These are phyloP conservation scores for Epinephelus coioides DNA, from an alignment of 2,797 vertebrate species.

Conservation along the genomic window DNA sequence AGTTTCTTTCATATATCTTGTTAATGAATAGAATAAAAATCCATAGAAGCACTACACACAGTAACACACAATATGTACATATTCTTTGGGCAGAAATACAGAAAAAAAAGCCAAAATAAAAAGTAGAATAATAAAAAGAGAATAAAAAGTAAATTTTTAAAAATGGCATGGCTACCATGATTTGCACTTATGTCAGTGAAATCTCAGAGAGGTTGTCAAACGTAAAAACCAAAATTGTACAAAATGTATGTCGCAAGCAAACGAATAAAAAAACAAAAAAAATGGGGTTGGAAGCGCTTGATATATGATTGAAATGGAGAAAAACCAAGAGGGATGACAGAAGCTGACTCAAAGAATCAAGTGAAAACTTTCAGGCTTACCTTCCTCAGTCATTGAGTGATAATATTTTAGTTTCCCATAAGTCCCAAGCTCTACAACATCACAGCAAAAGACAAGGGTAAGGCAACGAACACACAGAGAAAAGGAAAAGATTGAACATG, in stretches of 20 bases:
- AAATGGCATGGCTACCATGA: constrained; percentile 79
- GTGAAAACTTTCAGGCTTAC: constrained; percentile 93
- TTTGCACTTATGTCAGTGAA: constrained; percentile 88
- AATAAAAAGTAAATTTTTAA: constrained; percentile 30
- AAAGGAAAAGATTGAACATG: constrained; percentile 82
- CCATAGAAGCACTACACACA: constrained; percentile 60
- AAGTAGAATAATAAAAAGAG: background rate
- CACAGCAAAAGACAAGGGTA: constrained; percentile 99
- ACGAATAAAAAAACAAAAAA: constrained; percentile 10
- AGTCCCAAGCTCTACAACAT: constrained; percentile 99
- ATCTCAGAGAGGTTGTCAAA: constrained; percentile 86
- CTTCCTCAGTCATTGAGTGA: constrained; percentile 99
- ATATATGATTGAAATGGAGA: constrained; percentile 61
- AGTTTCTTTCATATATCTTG: constrained; percentile 8
- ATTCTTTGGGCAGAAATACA: constrained; percentile 26
- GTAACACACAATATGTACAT: constrained; percentile 55
- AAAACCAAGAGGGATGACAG: constrained; percentile 62
- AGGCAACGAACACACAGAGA: constrained; percentile 92
- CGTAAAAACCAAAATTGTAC: constrained; percentile 62
- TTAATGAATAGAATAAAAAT: constrained; percentile 29
- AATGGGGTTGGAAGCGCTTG: constrained; percentile 11
- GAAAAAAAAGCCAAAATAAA: constrained; percentile 22
- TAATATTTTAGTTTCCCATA: constrained; percentile 99
- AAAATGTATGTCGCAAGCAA: constrained; percentile 70
- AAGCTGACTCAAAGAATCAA: constrained; percentile 73